Conservation (phyloP, 1,140 invertebrate species). For the Neotoxoptera formosana region DNA sequence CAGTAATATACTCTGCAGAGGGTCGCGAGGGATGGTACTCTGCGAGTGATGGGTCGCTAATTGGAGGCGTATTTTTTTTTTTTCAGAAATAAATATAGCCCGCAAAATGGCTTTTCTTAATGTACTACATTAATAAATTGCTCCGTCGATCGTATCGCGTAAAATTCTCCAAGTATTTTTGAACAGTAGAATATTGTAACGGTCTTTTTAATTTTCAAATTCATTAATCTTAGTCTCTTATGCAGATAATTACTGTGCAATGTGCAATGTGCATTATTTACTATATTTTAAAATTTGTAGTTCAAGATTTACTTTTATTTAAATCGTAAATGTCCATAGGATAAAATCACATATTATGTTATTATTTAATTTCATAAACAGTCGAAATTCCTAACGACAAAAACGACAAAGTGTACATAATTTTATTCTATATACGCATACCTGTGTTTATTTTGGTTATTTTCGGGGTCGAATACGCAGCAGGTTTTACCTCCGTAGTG, state of each 20-base stretch:
- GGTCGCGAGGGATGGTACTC: background rate
- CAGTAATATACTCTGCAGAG: background rate
- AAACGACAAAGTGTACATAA: background rate
- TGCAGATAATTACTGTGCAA: too few relatives aligned
- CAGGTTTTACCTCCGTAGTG: background rate
- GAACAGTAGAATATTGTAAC: background rate
- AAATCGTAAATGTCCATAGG: background rate
- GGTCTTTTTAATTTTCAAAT: background rate
- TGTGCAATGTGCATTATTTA: too few relatives aligned
- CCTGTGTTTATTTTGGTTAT: constrained; percentile 7
- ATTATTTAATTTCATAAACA: background rate
- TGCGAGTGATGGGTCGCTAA: background rate
- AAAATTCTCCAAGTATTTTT: background rate
- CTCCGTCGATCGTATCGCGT: background rate
- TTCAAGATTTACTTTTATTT: background rate
- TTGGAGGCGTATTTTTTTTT: background rate
- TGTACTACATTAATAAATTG: background rate
- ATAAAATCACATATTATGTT: background rate
- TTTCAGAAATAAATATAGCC: background rate
- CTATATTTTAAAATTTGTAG: background rate
- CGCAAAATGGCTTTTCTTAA: background rate
- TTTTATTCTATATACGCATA: background rate
- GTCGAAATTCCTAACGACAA: background rate
- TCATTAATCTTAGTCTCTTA: background rate
- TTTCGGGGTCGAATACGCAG: background rate